A percentile compares a stretch with the other conserved stretches of the same genome.
Evolutionary conservation across 2,113 vertebrate species (phyloP).

Genomic region (Pristiophorus japonicus): DNA sequence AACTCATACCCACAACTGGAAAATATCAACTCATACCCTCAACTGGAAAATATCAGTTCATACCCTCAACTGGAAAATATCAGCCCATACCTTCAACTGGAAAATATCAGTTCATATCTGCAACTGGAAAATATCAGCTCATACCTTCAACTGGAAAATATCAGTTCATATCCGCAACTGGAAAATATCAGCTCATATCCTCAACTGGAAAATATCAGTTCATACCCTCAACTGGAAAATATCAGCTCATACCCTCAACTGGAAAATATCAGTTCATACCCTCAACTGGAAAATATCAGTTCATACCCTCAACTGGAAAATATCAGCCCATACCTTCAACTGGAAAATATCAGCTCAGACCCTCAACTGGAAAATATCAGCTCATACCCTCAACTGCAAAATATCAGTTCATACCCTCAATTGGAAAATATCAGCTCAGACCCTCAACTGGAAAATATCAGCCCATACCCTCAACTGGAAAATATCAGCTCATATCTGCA

Average conservation of each 20-base stretch:
- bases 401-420: not conserved
- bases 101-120: not conserved
- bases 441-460: conserved; percentile 28
- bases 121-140: conserved; percentile 24
- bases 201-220: conserved; percentile 26
- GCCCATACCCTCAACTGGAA: too few relatives aligned
- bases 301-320: too few relatives aligned
- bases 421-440: not conserved
- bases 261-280: not conserved
- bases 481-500: not conserved
- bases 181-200: not conserved
- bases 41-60: conserved; percentile 27
- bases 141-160: not conserved
- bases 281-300: conserved; percentile 30
- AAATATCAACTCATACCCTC: not conserved
- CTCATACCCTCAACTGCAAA: too few relatives aligned
- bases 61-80: not conserved
- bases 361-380: conserved; percentile 32
- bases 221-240: not conserved
- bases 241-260: not conserved
- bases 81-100: not conserved
- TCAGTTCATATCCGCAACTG: not conserved
- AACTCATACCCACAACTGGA: not conserved
- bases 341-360: not conserved
- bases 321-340: not conserved